Evolutionary conservation across 2,888 invertebrate genomes (phyloP), one percentile per base, ranked within the genome.

Genomic region (Tineola bisselliella): DNA sequence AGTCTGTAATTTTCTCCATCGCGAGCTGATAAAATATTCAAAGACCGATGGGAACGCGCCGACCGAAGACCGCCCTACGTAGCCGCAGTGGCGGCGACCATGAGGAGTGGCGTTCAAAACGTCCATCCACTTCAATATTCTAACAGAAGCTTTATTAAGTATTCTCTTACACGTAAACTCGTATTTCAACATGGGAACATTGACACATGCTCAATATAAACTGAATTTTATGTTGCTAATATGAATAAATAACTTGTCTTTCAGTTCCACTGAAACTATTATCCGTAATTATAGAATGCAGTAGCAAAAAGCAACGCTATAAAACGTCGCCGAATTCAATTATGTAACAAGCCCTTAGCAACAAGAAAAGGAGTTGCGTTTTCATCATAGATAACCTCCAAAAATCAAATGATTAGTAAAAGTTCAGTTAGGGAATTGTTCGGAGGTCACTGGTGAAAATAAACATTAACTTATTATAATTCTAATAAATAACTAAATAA

Each of bases 1-100:
- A 76, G 75, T 73, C 81, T 80, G 74, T 87, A 80, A 86, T 87
- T 86, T 84, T 70, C 71, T 70, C 66, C 70, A 25, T 70, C 69
- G 70, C 67, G 64, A 64, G 67, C 73, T 75, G 71, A 73, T 86
- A 66, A 81, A 87, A 82, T 84, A 84, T 86, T 84, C 78, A 84
- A 72, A 66, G 66, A 65, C 67, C 68, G 66, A 71, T 54, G 54
- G 54, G 54, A 54, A 54, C 54, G 18, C 17, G 25, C 19, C 54
- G 25, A 48, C 48, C 48, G 48, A 13, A 17, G 48, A 18, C n/a
- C 54, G 54, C n/a, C 54, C 54, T 25, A 17, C 54, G 54, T 18
- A 48, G 48, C 17, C 48, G 54, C 18, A 54, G 5, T 25, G 54
- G 54, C 54, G 25, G 8, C 54, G 38, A 48, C 48, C 48, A 48